phyloP scores from a whole-genome alignment of 2,797 vertebrate species.

The Chiroxiphia lanceolata region DNA sequence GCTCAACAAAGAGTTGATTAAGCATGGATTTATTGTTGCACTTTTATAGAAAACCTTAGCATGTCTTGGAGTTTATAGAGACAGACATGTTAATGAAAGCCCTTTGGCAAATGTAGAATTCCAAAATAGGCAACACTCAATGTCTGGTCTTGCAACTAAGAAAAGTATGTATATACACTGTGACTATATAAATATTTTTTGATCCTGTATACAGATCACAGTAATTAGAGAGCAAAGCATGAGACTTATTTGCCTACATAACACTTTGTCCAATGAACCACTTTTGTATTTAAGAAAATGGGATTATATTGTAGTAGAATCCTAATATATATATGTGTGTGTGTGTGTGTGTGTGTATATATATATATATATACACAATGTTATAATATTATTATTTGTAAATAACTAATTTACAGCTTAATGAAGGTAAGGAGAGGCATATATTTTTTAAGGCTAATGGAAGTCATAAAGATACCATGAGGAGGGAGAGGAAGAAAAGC shows the following conservation, averaged over 20 bases:
- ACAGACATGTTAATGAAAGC: conserved; percentile 33
- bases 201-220: background rate
- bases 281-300: background rate
- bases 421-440: background rate
- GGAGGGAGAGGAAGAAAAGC: background rate
- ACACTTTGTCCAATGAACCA: background rate
- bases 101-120: conserved; percentile 16
- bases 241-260: background rate
- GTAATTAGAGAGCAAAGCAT: background rate
- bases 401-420: background rate
- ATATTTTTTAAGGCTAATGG: background rate
- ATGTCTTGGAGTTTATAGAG: conserved; percentile 44
- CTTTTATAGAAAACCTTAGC: conserved; percentile 44
- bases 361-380: background rate
- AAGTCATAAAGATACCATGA: background rate
- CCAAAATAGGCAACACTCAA: conserved; percentile 7
- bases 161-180: background rate
- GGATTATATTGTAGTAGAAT: background rate
- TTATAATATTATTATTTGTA: background rate
- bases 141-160: background rate
- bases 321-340: background rate
- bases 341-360: too few relatives aligned
- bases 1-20: conserved; percentile 53
- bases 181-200: background rate
- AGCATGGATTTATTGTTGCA: conserved; percentile 47